Conservation (phyloP, 2,888 invertebrate species). For the Coenonympha glycerion region DNA sequence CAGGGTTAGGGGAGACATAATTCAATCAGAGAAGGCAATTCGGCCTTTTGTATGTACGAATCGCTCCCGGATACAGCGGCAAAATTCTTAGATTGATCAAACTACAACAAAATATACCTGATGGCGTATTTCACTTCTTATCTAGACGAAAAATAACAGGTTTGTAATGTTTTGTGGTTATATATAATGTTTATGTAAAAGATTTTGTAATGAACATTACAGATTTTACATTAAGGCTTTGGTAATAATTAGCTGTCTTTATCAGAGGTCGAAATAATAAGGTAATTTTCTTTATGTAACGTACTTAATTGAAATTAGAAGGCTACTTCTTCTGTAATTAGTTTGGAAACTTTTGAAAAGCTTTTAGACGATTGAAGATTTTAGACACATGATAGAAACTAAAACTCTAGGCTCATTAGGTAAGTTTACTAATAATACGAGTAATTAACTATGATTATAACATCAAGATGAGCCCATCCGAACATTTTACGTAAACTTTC, state of each 20-base stretch:
- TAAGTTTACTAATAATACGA: too few relatives aligned
- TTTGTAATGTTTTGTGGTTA: too few relatives aligned
- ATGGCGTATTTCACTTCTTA: neutral
- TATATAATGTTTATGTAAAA: too few relatives aligned
- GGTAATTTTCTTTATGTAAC: neutral
- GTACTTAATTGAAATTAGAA: too few relatives aligned
- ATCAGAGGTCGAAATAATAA: neutral
- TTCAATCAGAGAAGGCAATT: slow-evolving; percentile 67
- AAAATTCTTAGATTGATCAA: slow-evolving; percentile 25
- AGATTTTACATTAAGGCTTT: too few relatives aligned
- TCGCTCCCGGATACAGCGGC: slow-evolving; percentile 50
- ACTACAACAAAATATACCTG: slow-evolving; percentile 28
- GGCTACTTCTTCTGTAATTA: neutral
- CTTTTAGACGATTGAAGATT: neutral
- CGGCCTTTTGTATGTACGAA: slow-evolving; percentile 69
- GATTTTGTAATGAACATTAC: too few relatives aligned
- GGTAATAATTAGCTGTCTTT: neutral
- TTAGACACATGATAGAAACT: too few relatives aligned
- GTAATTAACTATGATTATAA: too few relatives aligned
- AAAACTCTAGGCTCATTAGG: too few relatives aligned
- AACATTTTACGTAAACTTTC: too few relatives aligned
- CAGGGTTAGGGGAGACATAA: slow-evolving; percentile 56
- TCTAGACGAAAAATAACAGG: neutral
- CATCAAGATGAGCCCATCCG: too few relatives aligned
- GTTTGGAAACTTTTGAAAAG: too few relatives aligned